Conservation (phyloP, 2,113 vertebrate species). For the Thamnophis sirtalis region DNA sequence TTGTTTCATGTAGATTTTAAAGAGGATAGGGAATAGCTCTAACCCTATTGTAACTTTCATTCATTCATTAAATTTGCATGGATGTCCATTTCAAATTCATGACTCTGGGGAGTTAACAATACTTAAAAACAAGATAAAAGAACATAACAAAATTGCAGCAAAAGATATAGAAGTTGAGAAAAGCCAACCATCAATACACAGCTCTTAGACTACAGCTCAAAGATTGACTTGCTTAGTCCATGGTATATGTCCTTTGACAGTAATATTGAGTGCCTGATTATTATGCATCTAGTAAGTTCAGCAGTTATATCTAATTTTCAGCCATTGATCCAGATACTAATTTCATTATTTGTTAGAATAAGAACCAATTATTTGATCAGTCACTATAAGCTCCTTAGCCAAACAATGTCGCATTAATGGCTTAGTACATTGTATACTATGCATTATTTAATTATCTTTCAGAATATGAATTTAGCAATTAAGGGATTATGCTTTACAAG, state of each 20-base stretch:
- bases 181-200: not conserved
- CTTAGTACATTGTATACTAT: constrained; percentile 18
- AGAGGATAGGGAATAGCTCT: not conserved
- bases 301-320: constrained; percentile 2
- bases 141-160: not conserved
- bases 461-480: not conserved
- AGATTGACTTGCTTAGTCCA: not conserved
- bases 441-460: constrained; percentile 11
- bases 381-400: constrained; percentile 28
- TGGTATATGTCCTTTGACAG: not conserved
- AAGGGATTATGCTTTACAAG: not conserved
- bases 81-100: not conserved
- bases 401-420: constrained; percentile 23
- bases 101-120: not conserved
- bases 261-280: constrained; percentile 15
- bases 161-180: not conserved
- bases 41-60: not conserved
- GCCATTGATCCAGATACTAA: not conserved
- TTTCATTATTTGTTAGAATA: constrained; percentile 21
- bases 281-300: constrained; percentile 31
- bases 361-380: constrained; percentile 12
- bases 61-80: not conserved
- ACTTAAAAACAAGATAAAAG: not conserved
- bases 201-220: not conserved
- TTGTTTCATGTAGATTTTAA: not conserved